Evolutionary conservation across 2,888 invertebrate species (phyloP).

Genomic region (Eustalomyia histrio): DNA sequence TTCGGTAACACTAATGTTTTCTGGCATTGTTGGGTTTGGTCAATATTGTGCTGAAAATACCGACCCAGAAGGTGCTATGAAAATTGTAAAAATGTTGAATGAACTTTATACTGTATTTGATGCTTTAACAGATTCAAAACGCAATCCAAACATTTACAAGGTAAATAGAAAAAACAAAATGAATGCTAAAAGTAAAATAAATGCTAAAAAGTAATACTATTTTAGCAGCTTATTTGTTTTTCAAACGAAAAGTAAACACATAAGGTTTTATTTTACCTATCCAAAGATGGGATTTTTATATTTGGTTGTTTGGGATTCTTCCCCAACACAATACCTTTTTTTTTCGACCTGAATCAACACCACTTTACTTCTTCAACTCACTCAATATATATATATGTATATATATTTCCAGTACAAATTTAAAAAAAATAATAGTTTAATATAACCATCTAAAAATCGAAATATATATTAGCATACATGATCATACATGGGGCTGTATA

Average conservation of each 20-base stretch:
- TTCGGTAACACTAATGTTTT: slow-evolving; percentile 94
- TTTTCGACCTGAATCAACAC: too few species aligned
- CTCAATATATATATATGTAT: too few species aligned
- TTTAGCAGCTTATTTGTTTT: background rate
- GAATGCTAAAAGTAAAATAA: background rate
- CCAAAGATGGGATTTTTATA: too few species aligned
- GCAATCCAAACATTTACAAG: slow-evolving; percentile 97
- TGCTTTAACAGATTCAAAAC: slow-evolving; percentile 93
- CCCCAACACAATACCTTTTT: too few species aligned
- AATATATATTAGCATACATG: too few species aligned
- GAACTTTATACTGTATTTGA: slow-evolving; percentile 96
- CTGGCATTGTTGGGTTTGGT: slow-evolving; percentile 95
- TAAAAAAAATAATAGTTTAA: too few species aligned
- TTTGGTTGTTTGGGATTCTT: too few species aligned
- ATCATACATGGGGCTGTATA: too few species aligned
- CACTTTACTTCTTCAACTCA: too few species aligned
- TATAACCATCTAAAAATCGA: too few species aligned
- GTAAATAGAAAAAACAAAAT: slow-evolving; percentile 79
- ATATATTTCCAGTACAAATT: too few species aligned
- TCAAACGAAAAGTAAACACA: background rate
- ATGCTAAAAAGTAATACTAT: background rate
- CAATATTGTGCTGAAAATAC: slow-evolving; percentile 94
- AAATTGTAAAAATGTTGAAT: slow-evolving; percentile 96
- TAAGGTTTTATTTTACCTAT: background rate
- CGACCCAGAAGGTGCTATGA: slow-evolving; percentile 96